Conservation (phyloP, 2,113 vertebrate genomes). For the Gopherus evgoodei region DNA sequence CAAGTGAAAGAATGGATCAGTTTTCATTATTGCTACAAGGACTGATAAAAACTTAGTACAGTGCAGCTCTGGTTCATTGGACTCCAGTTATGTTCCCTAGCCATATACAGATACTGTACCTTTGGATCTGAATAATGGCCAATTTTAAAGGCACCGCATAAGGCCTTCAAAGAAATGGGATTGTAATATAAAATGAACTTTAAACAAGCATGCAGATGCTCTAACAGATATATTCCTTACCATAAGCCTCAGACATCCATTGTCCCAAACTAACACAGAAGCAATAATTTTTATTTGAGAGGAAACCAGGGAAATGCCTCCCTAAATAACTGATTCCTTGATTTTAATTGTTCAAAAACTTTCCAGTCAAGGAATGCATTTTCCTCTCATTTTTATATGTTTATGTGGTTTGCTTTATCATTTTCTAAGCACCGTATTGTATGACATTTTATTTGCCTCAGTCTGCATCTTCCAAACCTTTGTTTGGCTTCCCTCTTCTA, state of each 20-base stretch:
- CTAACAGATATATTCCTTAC: not conserved
- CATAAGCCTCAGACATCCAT: not conserved
- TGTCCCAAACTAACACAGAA: slow-evolving; percentile 45
- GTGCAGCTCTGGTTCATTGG: not conserved
- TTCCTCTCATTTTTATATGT: not conserved
- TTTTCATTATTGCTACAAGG: slow-evolving; percentile 45
- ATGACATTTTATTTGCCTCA: not conserved
- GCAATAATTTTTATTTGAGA: not conserved
- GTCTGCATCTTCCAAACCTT: not conserved
- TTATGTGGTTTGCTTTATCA: not conserved
- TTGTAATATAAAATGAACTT: not conserved
- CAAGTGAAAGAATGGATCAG: slow-evolving; percentile 42
- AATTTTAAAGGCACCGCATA: not conserved
- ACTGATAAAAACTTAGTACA: slow-evolving; percentile 50
- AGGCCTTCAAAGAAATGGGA: not conserved
- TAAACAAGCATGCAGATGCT: slow-evolving; percentile 15
- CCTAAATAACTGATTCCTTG: not conserved
- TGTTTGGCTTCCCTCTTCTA: not conserved
- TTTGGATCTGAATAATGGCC: not conserved
- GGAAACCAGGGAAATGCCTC: not conserved
- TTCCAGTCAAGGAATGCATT: not conserved
- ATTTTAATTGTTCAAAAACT: not conserved
- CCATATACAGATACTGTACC: not conserved
- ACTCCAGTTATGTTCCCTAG: not conserved
- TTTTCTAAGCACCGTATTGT: not conserved